Percentiles rank a stretch among this genome's conserved stretches.
phyloP scores from a whole-genome alignment of 2,113 vertebrate genomes.

The Lepus americanus region DNA sequence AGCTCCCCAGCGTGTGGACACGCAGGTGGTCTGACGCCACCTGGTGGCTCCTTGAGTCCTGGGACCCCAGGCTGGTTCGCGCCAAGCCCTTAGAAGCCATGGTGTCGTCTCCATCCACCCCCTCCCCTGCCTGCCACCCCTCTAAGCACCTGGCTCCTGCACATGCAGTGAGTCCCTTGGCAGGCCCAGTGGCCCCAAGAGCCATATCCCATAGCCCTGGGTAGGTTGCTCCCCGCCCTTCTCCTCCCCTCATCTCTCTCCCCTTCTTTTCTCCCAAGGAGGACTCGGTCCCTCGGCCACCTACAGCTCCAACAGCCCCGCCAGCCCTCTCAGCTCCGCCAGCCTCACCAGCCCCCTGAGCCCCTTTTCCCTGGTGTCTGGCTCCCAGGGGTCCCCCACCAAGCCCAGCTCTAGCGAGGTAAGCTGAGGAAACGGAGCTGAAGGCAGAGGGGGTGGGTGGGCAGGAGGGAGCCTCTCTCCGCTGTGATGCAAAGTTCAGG shows the following conservation, averaged over 20 bases:
- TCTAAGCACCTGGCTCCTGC: neutral
- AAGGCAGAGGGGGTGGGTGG: neutral
- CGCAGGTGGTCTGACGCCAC: no score
- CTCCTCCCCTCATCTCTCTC: neutral
- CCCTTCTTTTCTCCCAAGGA: conserved; percentile 84
- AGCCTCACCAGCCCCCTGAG: conserved; percentile 97
- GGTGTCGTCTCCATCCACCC: neutral
- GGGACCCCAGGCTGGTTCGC: neutral
- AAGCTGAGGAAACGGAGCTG: conserved; percentile 83
- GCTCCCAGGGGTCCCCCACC: conserved; percentile 94
- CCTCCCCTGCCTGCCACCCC: no score
- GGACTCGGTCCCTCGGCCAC: conserved; percentile 91
- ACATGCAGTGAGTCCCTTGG: neutral
- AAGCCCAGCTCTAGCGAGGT: conserved; percentile 94
- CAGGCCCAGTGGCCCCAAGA: neutral
- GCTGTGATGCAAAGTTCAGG: no score
- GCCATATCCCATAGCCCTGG: neutral
- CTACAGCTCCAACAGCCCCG: conserved; percentile 97
- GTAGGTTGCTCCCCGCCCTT: fast-evolving
- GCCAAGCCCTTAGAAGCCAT: neutral
- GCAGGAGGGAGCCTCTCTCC: neutral
- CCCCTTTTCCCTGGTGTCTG: conserved; percentile 95
- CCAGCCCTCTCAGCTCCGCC: conserved; percentile 96
- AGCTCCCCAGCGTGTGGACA: neutral
- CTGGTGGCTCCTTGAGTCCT: neutral